Evolutionary conservation across 2,888 invertebrate species (phyloP).

Genomic region (Drosophila algonquin): DNA sequence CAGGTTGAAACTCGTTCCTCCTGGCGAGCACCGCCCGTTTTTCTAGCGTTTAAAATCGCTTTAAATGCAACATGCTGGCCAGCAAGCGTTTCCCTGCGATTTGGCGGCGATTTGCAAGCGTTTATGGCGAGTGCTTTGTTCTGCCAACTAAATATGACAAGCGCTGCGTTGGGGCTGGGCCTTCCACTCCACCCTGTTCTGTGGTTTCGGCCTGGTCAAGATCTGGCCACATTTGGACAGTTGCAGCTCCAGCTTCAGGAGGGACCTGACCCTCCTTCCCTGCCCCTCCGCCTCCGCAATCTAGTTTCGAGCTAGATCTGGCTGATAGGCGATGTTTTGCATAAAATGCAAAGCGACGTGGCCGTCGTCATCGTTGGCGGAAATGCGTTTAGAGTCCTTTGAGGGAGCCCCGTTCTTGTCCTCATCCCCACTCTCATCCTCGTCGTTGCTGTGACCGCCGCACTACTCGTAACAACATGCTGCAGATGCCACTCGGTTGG

Average conservation of each 20-base stretch:
- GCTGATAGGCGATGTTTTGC: slow-evolving; percentile 65
- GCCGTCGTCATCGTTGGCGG: slow-evolving; percentile 53
- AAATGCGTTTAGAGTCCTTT: slow-evolving; percentile 76
- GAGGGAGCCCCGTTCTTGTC: slow-evolving; percentile 22
- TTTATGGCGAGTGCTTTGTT: slow-evolving; percentile 69
- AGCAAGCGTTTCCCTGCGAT: slow-evolving; percentile 49
- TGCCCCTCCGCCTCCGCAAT: slow-evolving; percentile 6
- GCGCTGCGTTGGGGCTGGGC: slow-evolving; percentile 24
- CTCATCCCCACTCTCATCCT: slow-evolving; percentile 13
- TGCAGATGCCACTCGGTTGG: slow-evolving; percentile 22
- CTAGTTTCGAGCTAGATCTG: slow-evolving; percentile 54
- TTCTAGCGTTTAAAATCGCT: slow-evolving; percentile 37
- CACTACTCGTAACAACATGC: slow-evolving; percentile 26
- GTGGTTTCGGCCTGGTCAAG: slow-evolving; percentile 2
- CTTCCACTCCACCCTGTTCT: slow-evolving; percentile 43
- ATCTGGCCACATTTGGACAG: not conserved
- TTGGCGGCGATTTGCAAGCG: slow-evolving; percentile 56
- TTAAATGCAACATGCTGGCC: slow-evolving; percentile 35
- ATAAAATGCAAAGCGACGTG: slow-evolving; percentile 61
- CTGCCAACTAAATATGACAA: slow-evolving; percentile 74
- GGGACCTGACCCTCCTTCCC: not conserved
- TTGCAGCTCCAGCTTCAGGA: not conserved
- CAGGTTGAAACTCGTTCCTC: not conserved
- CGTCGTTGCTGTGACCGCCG: not conserved
- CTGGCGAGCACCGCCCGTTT: slow-evolving; percentile 2